Percentiles rank a stretch among this genome's conserved stretches.
Evolutionary conservation across 1,140 invertebrate species (phyloP).

Genomic region (Tribolium castaneum): DNA sequence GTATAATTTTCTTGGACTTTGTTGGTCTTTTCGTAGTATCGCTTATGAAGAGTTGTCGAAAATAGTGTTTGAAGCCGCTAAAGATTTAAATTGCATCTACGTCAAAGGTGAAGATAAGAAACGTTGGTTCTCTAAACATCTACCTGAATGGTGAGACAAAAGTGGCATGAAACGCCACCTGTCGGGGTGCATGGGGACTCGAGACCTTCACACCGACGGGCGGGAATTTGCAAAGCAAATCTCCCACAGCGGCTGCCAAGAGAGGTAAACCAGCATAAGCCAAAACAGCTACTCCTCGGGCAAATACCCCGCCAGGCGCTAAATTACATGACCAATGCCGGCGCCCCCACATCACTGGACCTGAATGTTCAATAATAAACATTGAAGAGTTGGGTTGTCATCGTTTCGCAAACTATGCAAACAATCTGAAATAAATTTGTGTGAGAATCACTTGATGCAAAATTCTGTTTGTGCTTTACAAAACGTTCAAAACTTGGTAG

Average conservation of each 20-base stretch:
- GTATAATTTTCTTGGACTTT: neutral
- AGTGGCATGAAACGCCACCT: no score
- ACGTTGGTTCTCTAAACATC: neutral
- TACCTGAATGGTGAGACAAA: neutral
- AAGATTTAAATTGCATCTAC: neutral
- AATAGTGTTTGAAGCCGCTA: slow-evolving; percentile 45
- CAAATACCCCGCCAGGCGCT: no score
- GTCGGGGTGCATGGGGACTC: no score
- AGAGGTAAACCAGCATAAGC: no score
- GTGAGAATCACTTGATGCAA: neutral
- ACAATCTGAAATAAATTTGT: neutral
- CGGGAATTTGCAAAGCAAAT: no score
- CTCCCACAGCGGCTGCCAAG: no score
- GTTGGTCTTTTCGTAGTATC: neutral
- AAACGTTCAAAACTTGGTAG: neutral
- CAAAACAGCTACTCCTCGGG: no score
- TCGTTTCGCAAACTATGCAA: neutral
- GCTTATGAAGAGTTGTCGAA: neutral
- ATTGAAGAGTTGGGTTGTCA: neutral
- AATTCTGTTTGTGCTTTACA: neutral
- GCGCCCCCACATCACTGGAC: no score
- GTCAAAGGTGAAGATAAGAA: neutral
- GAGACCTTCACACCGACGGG: no score
- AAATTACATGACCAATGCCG: no score
- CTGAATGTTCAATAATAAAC: neutral